Percentiles rank a stretch among this genome's conserved stretches.
These are phyloP conservation scores for Pristionchus japonicus DNA, from an alignment of 2,888 invertebrate genomes.

Conservation along the genomic window DNA sequence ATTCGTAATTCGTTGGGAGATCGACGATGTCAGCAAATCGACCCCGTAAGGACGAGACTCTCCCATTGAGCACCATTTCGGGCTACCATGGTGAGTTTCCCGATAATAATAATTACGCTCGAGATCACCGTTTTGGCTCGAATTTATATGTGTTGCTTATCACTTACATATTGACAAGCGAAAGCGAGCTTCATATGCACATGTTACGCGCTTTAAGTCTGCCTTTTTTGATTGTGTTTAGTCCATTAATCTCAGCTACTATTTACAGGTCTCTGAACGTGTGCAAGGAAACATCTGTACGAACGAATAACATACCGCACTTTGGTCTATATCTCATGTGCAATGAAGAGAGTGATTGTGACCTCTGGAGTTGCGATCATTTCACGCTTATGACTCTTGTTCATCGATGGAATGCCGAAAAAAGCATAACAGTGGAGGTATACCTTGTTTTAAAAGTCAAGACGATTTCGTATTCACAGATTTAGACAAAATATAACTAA, in stretches of 20 bases:
- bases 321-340: neutral
- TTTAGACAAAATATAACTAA: neutral
- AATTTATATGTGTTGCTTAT: no score
- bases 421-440: neutral
- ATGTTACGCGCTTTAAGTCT: no score
- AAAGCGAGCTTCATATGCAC: no score
- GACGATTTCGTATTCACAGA: no score
- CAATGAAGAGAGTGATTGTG: neutral
- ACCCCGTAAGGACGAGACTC: neutral
- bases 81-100: neutral
- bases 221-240: no score
- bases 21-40: neutral
- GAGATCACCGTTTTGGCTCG: no score
- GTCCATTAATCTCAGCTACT: no score
- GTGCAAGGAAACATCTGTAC: neutral
- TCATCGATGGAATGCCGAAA: neutral
- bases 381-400: neutral
- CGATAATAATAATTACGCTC: no score
- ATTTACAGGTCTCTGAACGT: neutral
- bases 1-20: neutral
- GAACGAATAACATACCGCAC: neutral
- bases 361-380: neutral
- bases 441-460: neutral
- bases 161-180: no score
- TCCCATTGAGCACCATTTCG: neutral